Percentiles rank a stretch among this genome's conserved stretches.
phyloP scores from a whole-genome alignment of 2,888 invertebrate genomes.

The Lithosia quadra region DNA sequence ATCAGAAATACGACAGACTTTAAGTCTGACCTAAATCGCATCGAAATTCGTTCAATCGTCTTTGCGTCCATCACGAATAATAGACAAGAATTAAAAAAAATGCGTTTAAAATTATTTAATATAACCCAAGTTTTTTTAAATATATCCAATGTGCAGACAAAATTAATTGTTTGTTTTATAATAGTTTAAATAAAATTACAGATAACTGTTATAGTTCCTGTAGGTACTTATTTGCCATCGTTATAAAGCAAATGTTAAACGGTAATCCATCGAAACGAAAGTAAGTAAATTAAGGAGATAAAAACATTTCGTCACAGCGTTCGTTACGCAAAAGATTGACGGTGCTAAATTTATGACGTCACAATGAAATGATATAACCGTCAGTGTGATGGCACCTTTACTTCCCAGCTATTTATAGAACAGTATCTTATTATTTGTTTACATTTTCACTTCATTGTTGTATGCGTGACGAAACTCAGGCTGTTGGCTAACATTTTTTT shows the following conservation, averaged over 20 bases:
- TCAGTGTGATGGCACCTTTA: constrained; percentile 12
- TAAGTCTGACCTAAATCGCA: no score
- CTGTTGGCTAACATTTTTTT: neutral
- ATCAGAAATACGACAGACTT: no score
- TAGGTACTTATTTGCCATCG: neutral
- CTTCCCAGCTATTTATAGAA: constrained; percentile 17
- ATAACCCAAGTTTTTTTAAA: no score
- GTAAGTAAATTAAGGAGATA: neutral
- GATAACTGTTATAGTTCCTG: no score
- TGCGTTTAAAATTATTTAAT: no score
- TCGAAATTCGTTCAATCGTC: no score
- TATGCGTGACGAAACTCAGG: constrained; percentile 7
- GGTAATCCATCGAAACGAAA: neutral
- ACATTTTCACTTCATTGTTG: constrained; percentile 27
- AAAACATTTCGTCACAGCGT: constrained; percentile 1
- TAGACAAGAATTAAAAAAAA: no score
- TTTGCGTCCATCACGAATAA: no score
- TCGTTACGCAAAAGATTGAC: neutral
- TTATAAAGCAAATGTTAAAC: neutral
- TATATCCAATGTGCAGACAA: no score
- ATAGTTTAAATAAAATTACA: no score
- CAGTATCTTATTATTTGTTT: constrained; percentile 29
- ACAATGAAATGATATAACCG: constrained; percentile 10
- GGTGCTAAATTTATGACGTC: constrained; percentile 3
- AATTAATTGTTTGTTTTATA: no score